phyloP scores from a whole-genome alignment of 23 tunicate species.

The Aplidium turbinatum region DNA sequence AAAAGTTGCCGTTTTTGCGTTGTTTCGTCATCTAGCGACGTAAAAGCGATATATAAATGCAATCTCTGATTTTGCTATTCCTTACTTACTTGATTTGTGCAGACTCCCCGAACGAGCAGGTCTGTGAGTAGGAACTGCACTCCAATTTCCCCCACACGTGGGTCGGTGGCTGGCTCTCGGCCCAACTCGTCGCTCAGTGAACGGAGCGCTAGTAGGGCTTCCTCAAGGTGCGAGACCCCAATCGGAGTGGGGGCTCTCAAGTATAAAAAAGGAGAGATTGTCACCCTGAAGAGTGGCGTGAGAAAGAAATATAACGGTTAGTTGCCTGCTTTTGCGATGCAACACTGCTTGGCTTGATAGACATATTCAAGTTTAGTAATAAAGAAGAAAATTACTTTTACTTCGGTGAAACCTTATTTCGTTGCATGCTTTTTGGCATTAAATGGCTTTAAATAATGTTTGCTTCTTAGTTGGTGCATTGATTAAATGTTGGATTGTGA shows the following conservation, averaged over 20 bases:
- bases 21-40: too few species aligned
- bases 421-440: too few species aligned
- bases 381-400: background rate
- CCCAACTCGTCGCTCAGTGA: conserved; percentile 84
- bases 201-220: conserved; percentile 81
- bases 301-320: conserved; percentile 95
- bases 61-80: too few species aligned
- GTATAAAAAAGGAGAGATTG: conserved; percentile 95
- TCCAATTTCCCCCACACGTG: conserved; percentile 51
- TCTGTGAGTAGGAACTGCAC: conserved; percentile 57
- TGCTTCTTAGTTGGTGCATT: too few species aligned
- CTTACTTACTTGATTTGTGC: background rate
- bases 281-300: conserved; percentile 82
- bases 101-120: conserved; percentile 49
- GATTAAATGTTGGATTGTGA: too few species aligned
- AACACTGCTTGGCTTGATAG: background rate
- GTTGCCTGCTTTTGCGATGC: background rate
- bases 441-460: too few species aligned
- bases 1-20: too few species aligned
- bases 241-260: conserved; percentile 52
- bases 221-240: conserved; percentile 75
- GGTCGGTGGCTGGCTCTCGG: conserved; percentile 56
- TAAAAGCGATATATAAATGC: background rate
- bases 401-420: too few species aligned
- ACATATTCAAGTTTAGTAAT: background rate